Percentiles rank a stretch among this genome's conserved stretches.
phyloP scores from a whole-genome alignment of 2,888 invertebrate genomes.

The Calameuta idolon region DNA sequence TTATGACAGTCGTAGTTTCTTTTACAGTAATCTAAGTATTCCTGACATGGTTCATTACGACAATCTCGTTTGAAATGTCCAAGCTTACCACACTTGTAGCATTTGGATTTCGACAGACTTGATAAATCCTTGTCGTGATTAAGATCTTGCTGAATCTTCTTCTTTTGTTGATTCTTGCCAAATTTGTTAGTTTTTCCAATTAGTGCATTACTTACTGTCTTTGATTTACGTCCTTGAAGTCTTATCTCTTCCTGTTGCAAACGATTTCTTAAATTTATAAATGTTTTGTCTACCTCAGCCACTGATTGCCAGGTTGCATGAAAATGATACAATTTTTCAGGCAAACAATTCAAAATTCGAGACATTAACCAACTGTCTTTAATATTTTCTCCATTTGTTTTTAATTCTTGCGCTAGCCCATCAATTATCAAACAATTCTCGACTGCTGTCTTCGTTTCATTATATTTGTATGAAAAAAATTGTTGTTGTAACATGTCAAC shows the following conservation, averaged over 20 bases:
- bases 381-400: conserved; percentile 34
- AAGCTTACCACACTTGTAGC: conserved; percentile 24
- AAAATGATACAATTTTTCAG: conserved; percentile 39
- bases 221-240: conserved; percentile 1
- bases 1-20: conserved; percentile 32
- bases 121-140: not conserved
- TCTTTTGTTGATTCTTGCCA: conserved; percentile 1
- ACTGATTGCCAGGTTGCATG: conserved; percentile 39
- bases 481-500: conserved; percentile 38
- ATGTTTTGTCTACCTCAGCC: conserved; percentile 20
- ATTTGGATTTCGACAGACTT: conserved; percentile 10
- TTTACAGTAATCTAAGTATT: conserved; percentile 35
- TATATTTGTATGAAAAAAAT: conserved; percentile 42
- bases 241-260: conserved; percentile 21
- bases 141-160: not conserved
- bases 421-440: conserved; percentile 37
- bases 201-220: conserved; percentile 3
- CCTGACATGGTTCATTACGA: conserved; percentile 26
- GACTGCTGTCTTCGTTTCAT: conserved; percentile 31
- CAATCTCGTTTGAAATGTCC: conserved; percentile 30
- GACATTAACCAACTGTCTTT: conserved; percentile 38
- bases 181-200: not conserved
- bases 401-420: conserved; percentile 25
- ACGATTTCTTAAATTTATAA: conserved; percentile 22
- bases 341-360: conserved; percentile 36